Conservation (phyloP, 2,888 invertebrate genomes). For the Acanthopleura granulata region DNA sequence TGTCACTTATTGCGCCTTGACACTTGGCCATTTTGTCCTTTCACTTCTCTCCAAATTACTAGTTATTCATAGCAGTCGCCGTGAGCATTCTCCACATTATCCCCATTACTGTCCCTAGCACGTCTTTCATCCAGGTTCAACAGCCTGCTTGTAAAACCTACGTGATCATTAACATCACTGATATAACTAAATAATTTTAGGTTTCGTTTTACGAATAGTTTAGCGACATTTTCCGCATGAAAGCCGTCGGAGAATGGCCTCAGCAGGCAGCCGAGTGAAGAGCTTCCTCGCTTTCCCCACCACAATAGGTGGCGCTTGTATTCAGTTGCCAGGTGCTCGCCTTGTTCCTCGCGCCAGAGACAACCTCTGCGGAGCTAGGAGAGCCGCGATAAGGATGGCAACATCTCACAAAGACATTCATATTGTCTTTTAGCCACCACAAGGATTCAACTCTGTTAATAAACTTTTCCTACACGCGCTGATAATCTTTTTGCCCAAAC, state of each 20-base stretch:
- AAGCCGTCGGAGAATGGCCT: not conserved
- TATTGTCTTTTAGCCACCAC: too few relatives aligned
- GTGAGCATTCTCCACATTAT: too few relatives aligned
- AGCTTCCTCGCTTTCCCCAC: not conserved
- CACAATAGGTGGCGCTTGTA: not conserved
- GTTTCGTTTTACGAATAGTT: conserved; percentile 14
- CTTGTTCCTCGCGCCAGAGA: not conserved
- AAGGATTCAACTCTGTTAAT: too few relatives aligned
- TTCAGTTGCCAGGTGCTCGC: conserved; percentile 5
- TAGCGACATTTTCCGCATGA: conserved; percentile 6
- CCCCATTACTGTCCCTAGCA: too few relatives aligned
- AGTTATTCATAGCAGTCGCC: conserved; percentile 5
- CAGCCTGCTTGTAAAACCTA: not conserved
- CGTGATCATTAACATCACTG: conserved; percentile 9
- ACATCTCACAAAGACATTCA: too few relatives aligned
- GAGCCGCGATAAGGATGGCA: too few relatives aligned
- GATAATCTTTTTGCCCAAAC: too few relatives aligned
- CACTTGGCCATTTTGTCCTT: not conserved
- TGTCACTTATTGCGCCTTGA: too few relatives aligned
- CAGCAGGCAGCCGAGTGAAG: conserved; percentile 4
- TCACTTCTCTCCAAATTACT: not conserved
- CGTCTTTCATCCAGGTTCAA: too few relatives aligned
- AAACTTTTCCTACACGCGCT: too few relatives aligned
- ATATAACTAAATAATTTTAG: conserved; percentile 15
- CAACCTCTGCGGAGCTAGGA: too few relatives aligned